These are phyloP conservation scores for Ernsta delagoae DNA, from an alignment of 2,888 invertebrate genomes.

Conservation along the genomic window DNA sequence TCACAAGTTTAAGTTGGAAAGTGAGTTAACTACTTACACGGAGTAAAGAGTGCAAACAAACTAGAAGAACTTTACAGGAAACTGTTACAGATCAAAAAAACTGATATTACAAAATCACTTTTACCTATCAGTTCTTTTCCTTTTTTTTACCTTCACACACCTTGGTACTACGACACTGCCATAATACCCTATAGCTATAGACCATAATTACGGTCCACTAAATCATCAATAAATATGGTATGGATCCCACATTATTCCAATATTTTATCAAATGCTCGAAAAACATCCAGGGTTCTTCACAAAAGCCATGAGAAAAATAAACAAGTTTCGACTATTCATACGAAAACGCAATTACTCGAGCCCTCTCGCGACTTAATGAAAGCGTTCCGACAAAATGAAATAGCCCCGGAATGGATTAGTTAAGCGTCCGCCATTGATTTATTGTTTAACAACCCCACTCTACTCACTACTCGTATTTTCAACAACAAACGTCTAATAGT, in stretches of 20 bases:
- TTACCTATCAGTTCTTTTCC: too few relatives aligned
- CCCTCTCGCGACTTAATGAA: slow-evolving; percentile 32
- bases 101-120: too few relatives aligned
- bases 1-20: too few relatives aligned
- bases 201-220: too few relatives aligned
- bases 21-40: too few relatives aligned
- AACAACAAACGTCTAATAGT: neutral
- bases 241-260: neutral
- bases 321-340: slow-evolving; percentile 9
- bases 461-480: neutral
- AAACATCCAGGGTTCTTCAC: neutral
- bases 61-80: too few relatives aligned
- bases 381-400: slow-evolving; percentile 27
- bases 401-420: slow-evolving; percentile 56
- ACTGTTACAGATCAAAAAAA: too few relatives aligned
- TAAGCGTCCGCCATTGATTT: slow-evolving; percentile 52
- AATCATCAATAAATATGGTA: too few relatives aligned
- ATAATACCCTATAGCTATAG: too few relatives aligned
- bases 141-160: too few relatives aligned
- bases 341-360: slow-evolving; percentile 27
- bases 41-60: too few relatives aligned
- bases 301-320: slow-evolving; percentile 12
- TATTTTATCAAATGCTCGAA: neutral
- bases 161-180: too few relatives aligned
- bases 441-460: slow-evolving; percentile 42